Conservation (phyloP, 2,797 vertebrate species). For the Onychomys torridus region DNA sequence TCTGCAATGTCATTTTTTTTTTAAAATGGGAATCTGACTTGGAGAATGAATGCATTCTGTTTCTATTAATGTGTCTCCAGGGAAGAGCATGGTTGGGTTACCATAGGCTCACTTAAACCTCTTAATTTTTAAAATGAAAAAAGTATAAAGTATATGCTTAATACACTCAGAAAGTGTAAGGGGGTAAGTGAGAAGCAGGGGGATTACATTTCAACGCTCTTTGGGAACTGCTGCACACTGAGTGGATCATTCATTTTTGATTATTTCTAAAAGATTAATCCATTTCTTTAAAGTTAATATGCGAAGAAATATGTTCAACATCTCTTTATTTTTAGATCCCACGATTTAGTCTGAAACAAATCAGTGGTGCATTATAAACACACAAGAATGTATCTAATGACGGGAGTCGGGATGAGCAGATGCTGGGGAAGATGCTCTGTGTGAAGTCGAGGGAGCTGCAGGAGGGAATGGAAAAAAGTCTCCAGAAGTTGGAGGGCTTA, state of each 20-base stretch:
- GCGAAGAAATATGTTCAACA: slow-evolving; percentile 79
- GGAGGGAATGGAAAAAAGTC: slow-evolving; percentile 53
- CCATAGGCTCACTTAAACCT: slow-evolving; percentile 42
- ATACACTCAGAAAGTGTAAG: slow-evolving; percentile 58
- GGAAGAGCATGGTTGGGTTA: slow-evolving; percentile 55
- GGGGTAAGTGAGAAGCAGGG: slow-evolving; percentile 48
- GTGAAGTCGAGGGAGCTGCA: slow-evolving; percentile 69
- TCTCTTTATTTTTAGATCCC: slow-evolving; percentile 81
- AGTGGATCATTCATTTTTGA: slow-evolving; percentile 78
- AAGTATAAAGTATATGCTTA: slow-evolving; percentile 65
- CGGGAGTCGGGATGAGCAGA: slow-evolving; percentile 77
- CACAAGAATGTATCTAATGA: slow-evolving; percentile 75
- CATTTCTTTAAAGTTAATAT: slow-evolving; percentile 82
- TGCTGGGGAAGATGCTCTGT: slow-evolving; percentile 71
- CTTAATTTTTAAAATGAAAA: slow-evolving; percentile 76
- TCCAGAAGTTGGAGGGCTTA: slow-evolving; percentile 71
- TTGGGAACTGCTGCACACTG: slow-evolving; percentile 54
- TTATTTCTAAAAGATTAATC: slow-evolving; percentile 82
- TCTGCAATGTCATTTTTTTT: slow-evolving; percentile 61
- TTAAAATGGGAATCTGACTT: slow-evolving; percentile 62
- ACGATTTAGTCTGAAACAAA: slow-evolving; percentile 76
- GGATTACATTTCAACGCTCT: slow-evolving; percentile 22
- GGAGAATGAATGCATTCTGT: slow-evolving; percentile 50
- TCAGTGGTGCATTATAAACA: slow-evolving; percentile 81
- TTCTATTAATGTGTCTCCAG: slow-evolving; percentile 39